These are phyloP conservation scores for Noctua janthina DNA, from an alignment of 2,888 invertebrate species.

Conservation along the genomic window DNA sequence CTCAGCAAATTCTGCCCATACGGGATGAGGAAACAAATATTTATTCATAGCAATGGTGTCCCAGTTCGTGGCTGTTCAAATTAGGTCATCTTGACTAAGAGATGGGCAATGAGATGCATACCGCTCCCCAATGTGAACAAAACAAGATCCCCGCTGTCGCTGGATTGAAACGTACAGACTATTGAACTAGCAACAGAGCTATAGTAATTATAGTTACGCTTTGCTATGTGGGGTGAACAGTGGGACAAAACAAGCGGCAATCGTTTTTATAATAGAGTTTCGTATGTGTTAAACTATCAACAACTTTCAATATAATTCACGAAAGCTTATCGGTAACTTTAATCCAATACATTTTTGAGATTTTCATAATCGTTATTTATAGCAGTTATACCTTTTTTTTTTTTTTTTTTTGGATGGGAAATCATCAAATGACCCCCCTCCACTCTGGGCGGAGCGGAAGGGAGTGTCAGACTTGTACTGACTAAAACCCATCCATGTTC, in stretches of 20 bases:
- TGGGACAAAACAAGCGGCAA: not conserved
- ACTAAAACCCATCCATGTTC: too few relatives aligned
- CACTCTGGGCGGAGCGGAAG: too few relatives aligned
- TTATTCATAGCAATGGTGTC: slow-evolving; percentile 64
- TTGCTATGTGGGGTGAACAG: not conserved
- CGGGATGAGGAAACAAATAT: slow-evolving; percentile 33
- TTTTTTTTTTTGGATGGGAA: too few relatives aligned
- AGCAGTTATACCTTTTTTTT: not conserved
- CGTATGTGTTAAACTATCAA: not conserved
- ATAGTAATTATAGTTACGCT: slow-evolving; percentile 16
- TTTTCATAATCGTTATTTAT: not conserved
- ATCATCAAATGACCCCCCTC: too few relatives aligned
- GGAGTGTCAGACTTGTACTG: too few relatives aligned
- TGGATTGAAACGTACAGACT: slow-evolving; percentile 36
- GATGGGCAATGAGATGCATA: slow-evolving; percentile 78
- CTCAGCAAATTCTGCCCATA: slow-evolving; percentile 4
- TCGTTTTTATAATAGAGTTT: not conserved
- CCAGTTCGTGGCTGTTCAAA: slow-evolving; percentile 73
- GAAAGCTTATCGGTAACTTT: not conserved
- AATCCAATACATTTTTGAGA: not conserved
- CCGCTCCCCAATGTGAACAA: slow-evolving; percentile 55
- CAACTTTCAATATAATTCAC: not conserved
- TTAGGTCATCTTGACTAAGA: slow-evolving; percentile 78
- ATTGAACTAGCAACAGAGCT: slow-evolving; percentile 1
- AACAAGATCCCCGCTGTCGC: slow-evolving; percentile 42